Base-by-base conservation (phyloP, 2,797 vertebrate genomes). In the Leptoclinus maculatus region DNA sequence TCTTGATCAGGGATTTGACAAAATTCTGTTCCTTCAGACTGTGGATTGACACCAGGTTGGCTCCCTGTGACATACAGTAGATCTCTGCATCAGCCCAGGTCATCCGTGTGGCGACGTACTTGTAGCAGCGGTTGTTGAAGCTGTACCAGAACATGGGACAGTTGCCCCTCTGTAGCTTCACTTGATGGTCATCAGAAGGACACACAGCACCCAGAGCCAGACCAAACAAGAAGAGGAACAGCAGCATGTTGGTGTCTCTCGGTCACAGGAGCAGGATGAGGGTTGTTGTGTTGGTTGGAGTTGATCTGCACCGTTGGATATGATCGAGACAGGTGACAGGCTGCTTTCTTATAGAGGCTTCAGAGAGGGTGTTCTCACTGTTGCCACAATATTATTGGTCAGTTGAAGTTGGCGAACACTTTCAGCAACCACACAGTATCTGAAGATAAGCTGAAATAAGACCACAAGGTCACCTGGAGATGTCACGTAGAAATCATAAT, bases 11-110 rank as follows among this genome's bases (percentile, higher is more conserved):
- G 9, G 0, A 0, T 27, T 25, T 60, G 53, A 89, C 23, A 38
- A 86, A 86, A 0, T 0, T 13, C 0, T 83, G 0, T 60, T 86
- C 68, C 0, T 7, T 29, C 43, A 2, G 27, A 65, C 43, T 49
- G 78, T 82, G 64, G 45, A 83, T 74, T 5, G 83, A 86, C 66
- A 87, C 85, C 71, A 89, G 76, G 71, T 85, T 87, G 73, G 47
- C 9, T 51, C 17, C 13, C 7, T 80, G 0, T 66, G 78, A 79
- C 45, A 78, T 6, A 63, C 78, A 85, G 27, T 53, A 2, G 5
- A 85, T 25, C 53, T 88, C 81, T 65, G 80, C 84, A 29, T 85
- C 77, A 34, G 59, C 80, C 83, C 85, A 90, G 69, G 49, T 58
- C 77, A 67, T 0, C 0, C 0, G 0, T 16, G 57, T 5, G 12